phyloP scores from a whole-genome alignment of 2,888 invertebrate species.

The Melipona bicolor region DNA sequence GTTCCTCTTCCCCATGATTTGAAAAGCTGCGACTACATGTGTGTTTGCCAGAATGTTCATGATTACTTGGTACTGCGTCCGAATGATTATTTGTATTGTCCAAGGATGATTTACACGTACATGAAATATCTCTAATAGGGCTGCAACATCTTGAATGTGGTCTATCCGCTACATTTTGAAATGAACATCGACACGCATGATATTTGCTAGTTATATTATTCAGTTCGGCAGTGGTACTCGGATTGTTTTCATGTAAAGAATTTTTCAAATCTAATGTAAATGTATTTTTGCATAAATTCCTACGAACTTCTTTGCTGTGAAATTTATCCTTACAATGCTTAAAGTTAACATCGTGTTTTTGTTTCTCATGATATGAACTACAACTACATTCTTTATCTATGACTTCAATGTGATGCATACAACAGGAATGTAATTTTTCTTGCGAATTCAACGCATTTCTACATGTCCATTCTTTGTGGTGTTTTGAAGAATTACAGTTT shows the following conservation, averaged over 20 bases:
- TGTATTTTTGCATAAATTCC: conserved; percentile 35
- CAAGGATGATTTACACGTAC: conserved; percentile 51
- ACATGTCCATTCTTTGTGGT: conserved; percentile 39
- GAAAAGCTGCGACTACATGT: conserved; percentile 51
- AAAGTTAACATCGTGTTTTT: conserved; percentile 41
- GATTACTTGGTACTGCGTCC: neutral
- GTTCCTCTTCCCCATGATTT: conserved; percentile 69
- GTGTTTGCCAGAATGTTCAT: conserved; percentile 42
- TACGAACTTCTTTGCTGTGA: conserved; percentile 43
- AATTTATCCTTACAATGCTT: conserved; percentile 54
- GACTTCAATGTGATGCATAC: conserved; percentile 57
- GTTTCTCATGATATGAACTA: conserved; percentile 45
- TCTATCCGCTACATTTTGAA: conserved; percentile 55
- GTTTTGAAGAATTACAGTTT: conserved; percentile 41
- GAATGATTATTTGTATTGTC: conserved; percentile 14
- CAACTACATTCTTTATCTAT: conserved; percentile 62
- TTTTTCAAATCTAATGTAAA: conserved; percentile 41
- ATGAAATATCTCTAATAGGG: conserved; percentile 55
- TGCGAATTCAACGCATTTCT: conserved; percentile 36
- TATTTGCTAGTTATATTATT: conserved; percentile 53
- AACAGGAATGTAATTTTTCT: conserved; percentile 71
- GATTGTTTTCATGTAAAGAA: conserved; percentile 43
- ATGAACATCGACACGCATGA: conserved; percentile 43
- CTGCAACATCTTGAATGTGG: conserved; percentile 64
- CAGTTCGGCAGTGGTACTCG: conserved; percentile 16